Conservation (phyloP, 2,888 invertebrate genomes). For the Neoaliturus tenellus region DNA sequence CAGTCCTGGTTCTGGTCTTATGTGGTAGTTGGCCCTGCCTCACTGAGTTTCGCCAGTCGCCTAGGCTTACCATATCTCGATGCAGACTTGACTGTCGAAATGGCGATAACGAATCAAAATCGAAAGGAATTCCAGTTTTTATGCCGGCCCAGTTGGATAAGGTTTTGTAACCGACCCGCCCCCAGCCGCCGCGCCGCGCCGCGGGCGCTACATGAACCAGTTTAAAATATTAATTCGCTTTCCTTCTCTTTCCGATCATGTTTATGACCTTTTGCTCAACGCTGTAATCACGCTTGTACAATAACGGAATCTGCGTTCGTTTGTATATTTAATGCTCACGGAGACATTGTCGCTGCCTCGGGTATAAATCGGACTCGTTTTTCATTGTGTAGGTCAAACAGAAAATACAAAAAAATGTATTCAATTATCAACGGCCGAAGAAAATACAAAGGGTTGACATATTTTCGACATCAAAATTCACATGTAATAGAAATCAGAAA, state of each 20-base stretch:
- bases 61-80: too few species aligned
- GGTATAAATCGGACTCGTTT: not conserved
- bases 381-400: too few species aligned
- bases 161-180: slow-evolving; percentile 25
- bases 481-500: too few species aligned
- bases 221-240: slow-evolving; percentile 39
- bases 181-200: not conserved
- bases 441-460: too few species aligned
- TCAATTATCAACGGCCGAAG: too few species aligned
- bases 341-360: not conserved
- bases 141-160: not conserved
- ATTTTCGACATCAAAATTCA: too few species aligned
- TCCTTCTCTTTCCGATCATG: slow-evolving; percentile 36
- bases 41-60: too few species aligned
- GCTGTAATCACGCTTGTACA: not conserved
- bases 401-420: too few species aligned
- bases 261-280: slow-evolving; percentile 28
- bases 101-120: not conserved
- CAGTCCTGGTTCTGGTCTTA: too few species aligned
- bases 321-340: not conserved
- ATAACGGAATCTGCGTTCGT: not conserved
- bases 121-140: slow-evolving; percentile 20
- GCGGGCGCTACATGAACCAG: slow-evolving; percentile 10
- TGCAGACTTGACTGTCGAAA: not conserved
- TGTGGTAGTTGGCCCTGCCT: too few species aligned